These are phyloP conservation scores for Frankliniella intonsa DNA, from an alignment of 2,888 invertebrate genomes.

Conservation along the genomic window DNA sequence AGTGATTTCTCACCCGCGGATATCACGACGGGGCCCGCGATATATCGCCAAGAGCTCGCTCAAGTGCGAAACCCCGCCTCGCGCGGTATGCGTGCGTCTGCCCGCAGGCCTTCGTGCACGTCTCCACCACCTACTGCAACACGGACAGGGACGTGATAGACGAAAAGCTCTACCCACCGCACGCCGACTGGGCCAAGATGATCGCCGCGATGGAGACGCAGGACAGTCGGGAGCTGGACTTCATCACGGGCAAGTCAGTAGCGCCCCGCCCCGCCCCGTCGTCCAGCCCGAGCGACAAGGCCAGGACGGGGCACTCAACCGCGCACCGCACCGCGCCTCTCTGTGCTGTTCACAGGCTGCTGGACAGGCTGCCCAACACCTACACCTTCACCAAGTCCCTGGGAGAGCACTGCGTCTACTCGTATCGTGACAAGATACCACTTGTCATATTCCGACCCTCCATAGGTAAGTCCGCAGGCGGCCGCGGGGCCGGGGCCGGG, in stretches of 20 bases:
- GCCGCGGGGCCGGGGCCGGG: too few species aligned
- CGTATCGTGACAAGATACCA: slow-evolving; percentile 62
- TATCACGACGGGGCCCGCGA: too few species aligned
- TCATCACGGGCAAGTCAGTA: slow-evolving; percentile 59
- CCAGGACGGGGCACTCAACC: too few species aligned
- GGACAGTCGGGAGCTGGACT: slow-evolving; percentile 54
- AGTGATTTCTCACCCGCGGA: too few species aligned
- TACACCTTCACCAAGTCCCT: slow-evolving; percentile 88
- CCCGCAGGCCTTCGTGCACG: slow-evolving; percentile 2
- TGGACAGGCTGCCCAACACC: slow-evolving; percentile 76
- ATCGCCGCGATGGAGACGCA: slow-evolving; percentile 60
- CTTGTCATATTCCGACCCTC: slow-evolving; percentile 79
- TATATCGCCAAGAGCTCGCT: too few species aligned
- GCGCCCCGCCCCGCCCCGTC: not conserved
- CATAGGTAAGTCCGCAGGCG: slow-evolving; percentile 58
- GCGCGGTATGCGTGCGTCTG: too few species aligned
- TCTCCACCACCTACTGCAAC: slow-evolving; percentile 42
- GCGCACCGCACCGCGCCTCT: not conserved
- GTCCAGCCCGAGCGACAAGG: not conserved
- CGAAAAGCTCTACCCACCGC: slow-evolving; percentile 54
- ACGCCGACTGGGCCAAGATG: slow-evolving; percentile 63
- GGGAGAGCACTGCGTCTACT: slow-evolving; percentile 73
- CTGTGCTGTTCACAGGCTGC: slow-evolving; percentile 33
- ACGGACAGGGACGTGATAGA: slow-evolving; percentile 52
- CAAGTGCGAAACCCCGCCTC: too few species aligned